Evolutionary conservation across 2,888 invertebrate genomes (phyloP), one percentile per base, ranked within the genome.

Genomic region (Escarpia spicata): DNA sequence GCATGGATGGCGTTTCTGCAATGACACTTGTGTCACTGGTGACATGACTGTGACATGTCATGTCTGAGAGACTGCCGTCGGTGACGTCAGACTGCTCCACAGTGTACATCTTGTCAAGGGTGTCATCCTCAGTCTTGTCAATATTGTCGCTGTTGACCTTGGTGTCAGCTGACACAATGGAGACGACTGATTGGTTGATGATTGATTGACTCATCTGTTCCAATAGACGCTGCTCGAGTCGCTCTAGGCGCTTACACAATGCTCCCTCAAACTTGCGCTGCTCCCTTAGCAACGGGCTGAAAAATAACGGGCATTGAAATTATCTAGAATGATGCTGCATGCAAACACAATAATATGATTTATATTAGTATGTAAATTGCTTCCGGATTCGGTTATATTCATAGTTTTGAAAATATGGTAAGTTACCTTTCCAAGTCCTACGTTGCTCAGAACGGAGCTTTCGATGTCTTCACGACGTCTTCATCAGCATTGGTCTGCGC

Each of bases 241-340:
- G 93, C 91, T 95, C 93, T 58, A 95, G 92, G 26, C 95, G 93
- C 31, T 94, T 94, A 9, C 91, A 89, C 93, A 95, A 93, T 90
- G 94, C 93, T 43, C 93, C 94, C 91, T 92, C 43, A 91, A 93
- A 93, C 90, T 92, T 60, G 44, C 92, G 58, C 92, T 95, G 95
- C 43, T 95, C 92, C 44, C 94, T 92, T 91, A 95, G 92, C 44
- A 95, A 90, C 1, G 95, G 95, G 93, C 95, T 95, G 93, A 45
- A 93, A 45, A 43, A 26, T 4, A 52, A 52, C 52, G 15, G 0
- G 52, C 26, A 15, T 19, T 75, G 75, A 26, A 75, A 75, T n/a
- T 75, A 75, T 9, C 19, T 26, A 91, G 26, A 0, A 75, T 4
- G 26, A 26, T 75, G 75, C 3, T 26, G 26, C 75, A 15, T 75